phyloP scores from a whole-genome alignment of 2,113 vertebrate genomes.

The Apistogramma diplotaenia region DNA sequence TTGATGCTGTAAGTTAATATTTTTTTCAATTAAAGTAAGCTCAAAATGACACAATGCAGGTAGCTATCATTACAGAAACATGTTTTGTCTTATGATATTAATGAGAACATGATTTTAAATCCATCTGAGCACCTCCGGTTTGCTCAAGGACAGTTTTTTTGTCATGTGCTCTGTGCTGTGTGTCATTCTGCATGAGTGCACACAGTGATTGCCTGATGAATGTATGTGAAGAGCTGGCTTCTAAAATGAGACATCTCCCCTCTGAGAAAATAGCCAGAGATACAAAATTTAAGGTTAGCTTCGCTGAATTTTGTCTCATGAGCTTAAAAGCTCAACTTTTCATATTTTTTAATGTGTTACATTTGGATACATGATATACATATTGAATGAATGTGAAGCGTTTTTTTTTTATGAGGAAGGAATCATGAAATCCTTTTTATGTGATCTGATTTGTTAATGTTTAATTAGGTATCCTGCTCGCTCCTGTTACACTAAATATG shows the following conservation, averaged over 20 bases:
- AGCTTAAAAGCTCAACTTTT: too few relatives aligned
- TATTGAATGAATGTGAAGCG: neutral
- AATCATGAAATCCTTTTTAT: conserved; percentile 23
- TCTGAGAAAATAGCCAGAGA: neutral
- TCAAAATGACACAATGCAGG: too few relatives aligned
- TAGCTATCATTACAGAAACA: neutral
- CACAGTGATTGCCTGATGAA: neutral
- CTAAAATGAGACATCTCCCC: neutral
- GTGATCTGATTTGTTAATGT: neutral
- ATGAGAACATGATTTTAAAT: neutral
- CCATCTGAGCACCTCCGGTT: neutral
- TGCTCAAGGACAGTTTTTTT: neutral
- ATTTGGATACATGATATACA: too few relatives aligned
- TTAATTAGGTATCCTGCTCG: neutral
- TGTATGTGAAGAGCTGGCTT: neutral
- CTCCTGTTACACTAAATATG: conserved; percentile 4
- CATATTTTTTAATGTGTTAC: too few relatives aligned
- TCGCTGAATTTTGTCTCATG: too few relatives aligned
- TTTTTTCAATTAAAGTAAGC: neutral
- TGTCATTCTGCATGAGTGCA: neutral
- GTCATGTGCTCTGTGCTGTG: neutral
- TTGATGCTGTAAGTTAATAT: neutral
- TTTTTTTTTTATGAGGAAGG: neutral
- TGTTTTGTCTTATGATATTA: neutral
- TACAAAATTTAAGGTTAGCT: neutral